A percentile compares a stretch with the other conserved stretches of the same genome.
Conservation (phyloP, 2,113 vertebrate species). For the Brachirus orientalis region DNA sequence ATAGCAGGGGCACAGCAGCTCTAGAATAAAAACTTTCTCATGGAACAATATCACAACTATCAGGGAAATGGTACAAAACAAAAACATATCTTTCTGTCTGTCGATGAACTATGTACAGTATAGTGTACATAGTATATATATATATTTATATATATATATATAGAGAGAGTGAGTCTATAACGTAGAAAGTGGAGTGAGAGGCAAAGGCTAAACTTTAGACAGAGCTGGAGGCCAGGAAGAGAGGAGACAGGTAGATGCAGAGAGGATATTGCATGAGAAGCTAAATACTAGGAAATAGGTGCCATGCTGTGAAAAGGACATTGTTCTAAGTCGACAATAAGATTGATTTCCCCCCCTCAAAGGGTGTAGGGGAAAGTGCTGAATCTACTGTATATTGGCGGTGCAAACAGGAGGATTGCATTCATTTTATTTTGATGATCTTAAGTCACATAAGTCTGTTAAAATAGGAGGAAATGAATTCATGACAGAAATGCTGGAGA, state of each 20-base stretch:
- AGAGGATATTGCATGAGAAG: slow-evolving; percentile 19
- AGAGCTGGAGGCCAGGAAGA: slow-evolving; percentile 36
- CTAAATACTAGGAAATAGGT: slow-evolving; percentile 18
- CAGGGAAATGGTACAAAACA: neutral
- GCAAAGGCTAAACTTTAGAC: slow-evolving; percentile 58
- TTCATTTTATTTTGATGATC: slow-evolving; percentile 16
- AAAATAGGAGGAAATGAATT: slow-evolving; percentile 10
- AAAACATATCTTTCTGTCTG: too few relatives aligned
- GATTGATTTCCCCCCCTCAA: slow-evolving; percentile 6
- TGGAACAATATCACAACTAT: too few relatives aligned
- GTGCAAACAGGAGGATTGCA: slow-evolving; percentile 5
- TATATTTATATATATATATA: too few relatives aligned
- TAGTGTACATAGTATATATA: too few relatives aligned
- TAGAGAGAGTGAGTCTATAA: slow-evolving; percentile 9
- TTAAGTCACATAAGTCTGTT: neutral
- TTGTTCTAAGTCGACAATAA: slow-evolving; percentile 31
- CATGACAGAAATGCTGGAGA: neutral
- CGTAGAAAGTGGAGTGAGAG: slow-evolving; percentile 35
- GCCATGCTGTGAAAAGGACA: slow-evolving; percentile 39
- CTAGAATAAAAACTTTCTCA: too few relatives aligned
- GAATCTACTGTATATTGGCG: too few relatives aligned
- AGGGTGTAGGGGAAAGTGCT: neutral
- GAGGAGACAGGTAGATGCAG: slow-evolving; percentile 39
- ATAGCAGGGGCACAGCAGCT: too few relatives aligned
- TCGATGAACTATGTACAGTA: too few relatives aligned